Evolutionary conservation across 2,113 vertebrate genomes (phyloP).

Genomic region (Coptodon bakossiorum): DNA sequence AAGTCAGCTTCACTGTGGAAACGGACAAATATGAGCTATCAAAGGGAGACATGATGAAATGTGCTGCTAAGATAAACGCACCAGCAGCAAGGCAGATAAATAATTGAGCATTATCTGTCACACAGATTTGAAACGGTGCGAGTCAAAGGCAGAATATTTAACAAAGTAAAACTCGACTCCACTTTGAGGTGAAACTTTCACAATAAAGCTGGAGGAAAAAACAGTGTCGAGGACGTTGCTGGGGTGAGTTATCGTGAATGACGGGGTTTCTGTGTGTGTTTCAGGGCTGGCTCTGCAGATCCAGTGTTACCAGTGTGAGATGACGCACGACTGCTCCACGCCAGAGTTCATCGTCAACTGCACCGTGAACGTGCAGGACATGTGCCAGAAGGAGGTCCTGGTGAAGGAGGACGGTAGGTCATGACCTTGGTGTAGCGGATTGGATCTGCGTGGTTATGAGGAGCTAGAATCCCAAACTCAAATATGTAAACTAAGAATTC

Average conservation of each 20-base stretch:
- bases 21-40: neutral
- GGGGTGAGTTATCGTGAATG: neutral
- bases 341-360: conserved; percentile 96
- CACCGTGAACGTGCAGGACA: conserved; percentile 96
- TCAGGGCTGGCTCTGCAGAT: conserved; percentile 87
- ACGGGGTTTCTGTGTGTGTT: neutral
- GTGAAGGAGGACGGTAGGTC: conserved; percentile 89
- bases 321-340: conserved; percentile 89
- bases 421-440: neutral
- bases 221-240: neutral
- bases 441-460: neutral
- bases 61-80: neutral
- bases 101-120: conserved; percentile 5
- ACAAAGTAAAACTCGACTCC: neutral
- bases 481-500: neutral
- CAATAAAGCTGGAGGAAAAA: neutral
- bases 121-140: neutral
- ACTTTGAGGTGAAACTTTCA: neutral
- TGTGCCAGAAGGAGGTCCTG: conserved; percentile 97
- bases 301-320: conserved; percentile 97
- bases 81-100: neutral
- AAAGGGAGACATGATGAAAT: conserved; percentile 2
- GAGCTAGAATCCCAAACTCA: neutral
- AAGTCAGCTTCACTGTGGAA: neutral
- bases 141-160: neutral